These are phyloP conservation scores for Cordilura impudica DNA, from an alignment of 2,888 invertebrate species.

Conservation along the genomic window DNA sequence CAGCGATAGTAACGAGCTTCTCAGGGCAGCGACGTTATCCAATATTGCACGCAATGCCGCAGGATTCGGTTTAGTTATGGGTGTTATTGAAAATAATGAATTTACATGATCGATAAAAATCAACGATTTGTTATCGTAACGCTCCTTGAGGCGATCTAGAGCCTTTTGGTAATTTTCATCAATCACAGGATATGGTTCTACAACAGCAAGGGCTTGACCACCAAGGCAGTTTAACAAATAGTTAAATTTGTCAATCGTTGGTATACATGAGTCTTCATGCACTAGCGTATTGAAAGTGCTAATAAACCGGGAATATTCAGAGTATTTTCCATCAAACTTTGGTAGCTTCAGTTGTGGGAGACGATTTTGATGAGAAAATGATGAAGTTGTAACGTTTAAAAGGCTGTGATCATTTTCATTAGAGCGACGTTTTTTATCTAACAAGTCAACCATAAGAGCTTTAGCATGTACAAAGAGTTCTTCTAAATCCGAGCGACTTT, in stretches of 20 bases:
- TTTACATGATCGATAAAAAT: too few relatives aligned
- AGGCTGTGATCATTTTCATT: slow-evolving; percentile 7
- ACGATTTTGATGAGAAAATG: slow-evolving; percentile 1
- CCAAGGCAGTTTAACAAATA: slow-evolving; percentile 22
- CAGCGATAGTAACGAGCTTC: too few relatives aligned
- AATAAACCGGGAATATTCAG: slow-evolving; percentile 1
- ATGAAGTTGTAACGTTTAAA: neutral
- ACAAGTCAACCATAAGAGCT: slow-evolving; percentile 3
- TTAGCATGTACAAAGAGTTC: neutral
- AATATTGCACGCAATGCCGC: too few relatives aligned
- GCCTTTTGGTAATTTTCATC: too few relatives aligned
- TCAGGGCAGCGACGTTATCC: too few relatives aligned
- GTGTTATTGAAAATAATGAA: neutral
- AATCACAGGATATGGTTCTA: slow-evolving; percentile 2
- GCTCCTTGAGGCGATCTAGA: neutral
- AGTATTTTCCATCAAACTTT: too few relatives aligned
- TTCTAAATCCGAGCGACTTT: neutral
- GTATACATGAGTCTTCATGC: slow-evolving; percentile 1
- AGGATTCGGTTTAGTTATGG: too few relatives aligned
- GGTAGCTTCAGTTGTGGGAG: slow-evolving; percentile 8
- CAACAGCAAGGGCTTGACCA: slow-evolving; percentile 27
- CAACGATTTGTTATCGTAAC: slow-evolving; percentile 36
- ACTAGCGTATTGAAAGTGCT: neutral
- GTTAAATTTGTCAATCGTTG: too few relatives aligned
- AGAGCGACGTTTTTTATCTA: slow-evolving; percentile 5